Base-by-base conservation (phyloP, 2,888 invertebrate species). In the Nesidiocoris tenuis region DNA sequence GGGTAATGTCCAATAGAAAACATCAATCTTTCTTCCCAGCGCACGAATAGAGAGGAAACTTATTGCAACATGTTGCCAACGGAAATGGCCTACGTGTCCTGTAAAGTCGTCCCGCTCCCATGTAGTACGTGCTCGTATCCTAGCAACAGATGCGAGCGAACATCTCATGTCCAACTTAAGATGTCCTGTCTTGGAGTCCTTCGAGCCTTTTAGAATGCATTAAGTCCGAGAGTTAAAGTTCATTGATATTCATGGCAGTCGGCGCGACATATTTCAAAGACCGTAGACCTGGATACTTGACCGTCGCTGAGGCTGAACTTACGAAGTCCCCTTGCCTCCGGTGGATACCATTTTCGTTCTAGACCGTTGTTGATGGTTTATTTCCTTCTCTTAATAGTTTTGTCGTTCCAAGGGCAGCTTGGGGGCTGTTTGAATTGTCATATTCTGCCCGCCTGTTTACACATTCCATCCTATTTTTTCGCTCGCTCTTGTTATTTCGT, bases 201-300 rank as follows among this genome's bases (percentile, higher is more conserved):
- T 39, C 39, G 59, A n/a, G n/a, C 59, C 17, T 59, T 59, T 59
- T 59, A 59, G 59, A 59, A 59, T 59, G 59, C 59, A 59, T 59
- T 59, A 59, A 59, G 59, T 59, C 59, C n/a, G 59, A 17, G n/a
- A 18, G 59, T 18, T 17, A 59, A n/a, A 59, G 59, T 39, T n/a
- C 59, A 59, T 59, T 59, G 59, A 59, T 59, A 59, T 59, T 59
- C 59, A 59, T 59, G n/a, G 17, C 59, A n/a, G 3, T 59, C 18
- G 17, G 39, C 3, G 17, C n/a, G n/a, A 59, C 59, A 59, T 59
- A 59, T 59, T 59, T 59, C 59, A 59, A 16, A 39, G 39, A 39
- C 39, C 39, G 5, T 39, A 7, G 39, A 39, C 12, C 39, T 39
- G 39, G 39, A 39, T 39, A 39, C 5, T 39, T 39, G 39, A 39